Evolutionary conservation across 1,140 invertebrate genomes (phyloP), one percentile per base, ranked within the genome.

Genomic region (Ditylenchus dipsaci): DNA sequence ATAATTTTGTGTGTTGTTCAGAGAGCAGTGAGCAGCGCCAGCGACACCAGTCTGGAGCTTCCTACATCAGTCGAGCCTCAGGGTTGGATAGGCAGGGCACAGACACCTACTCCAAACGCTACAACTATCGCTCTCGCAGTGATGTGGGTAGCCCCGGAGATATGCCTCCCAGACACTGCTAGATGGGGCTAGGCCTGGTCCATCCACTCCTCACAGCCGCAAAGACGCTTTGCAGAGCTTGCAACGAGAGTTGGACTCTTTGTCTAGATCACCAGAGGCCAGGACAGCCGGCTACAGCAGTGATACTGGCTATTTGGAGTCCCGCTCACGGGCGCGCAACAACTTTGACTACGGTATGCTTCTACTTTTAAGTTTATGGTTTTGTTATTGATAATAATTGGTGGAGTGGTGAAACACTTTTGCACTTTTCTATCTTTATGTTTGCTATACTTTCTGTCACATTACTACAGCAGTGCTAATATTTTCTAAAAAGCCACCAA

Each of bases 91-190:
- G 62, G 43, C 75, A 68, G 29, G 69, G 59, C 19, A 77, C 71
- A 23, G 80, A 80, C 47, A 77, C 76, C 15, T 76, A 70, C 61
- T 72, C 77, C 3, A 62, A 69, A 29, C 72, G 79, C 23, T 78
- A 82, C 67, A 81, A 82, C 73, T 83, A 83, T 65, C 69, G 81
- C 53, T 72, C 67, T n/a, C 74, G 81, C 45, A 83, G 81, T 13
- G 80, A 82, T 60, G 68, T 83, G 23, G 79, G 79, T 19, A 73
- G 67, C 56, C 80, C 78, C 17, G 79, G 19, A 68, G 80, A 23
- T 82, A 82, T 63, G 79, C 81, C n/a, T 76, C 73, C 21, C 79
- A 82, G 66, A 82, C 81, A 9, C 67, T 82, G 27, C 53, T 82
- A 21, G 81, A 82, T 58, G 80, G 80, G 0, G 72, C 69, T 1